These are phyloP conservation scores for Agriopis marginaria DNA, from an alignment of 2,888 invertebrate genomes.

Conservation along the genomic window DNA sequence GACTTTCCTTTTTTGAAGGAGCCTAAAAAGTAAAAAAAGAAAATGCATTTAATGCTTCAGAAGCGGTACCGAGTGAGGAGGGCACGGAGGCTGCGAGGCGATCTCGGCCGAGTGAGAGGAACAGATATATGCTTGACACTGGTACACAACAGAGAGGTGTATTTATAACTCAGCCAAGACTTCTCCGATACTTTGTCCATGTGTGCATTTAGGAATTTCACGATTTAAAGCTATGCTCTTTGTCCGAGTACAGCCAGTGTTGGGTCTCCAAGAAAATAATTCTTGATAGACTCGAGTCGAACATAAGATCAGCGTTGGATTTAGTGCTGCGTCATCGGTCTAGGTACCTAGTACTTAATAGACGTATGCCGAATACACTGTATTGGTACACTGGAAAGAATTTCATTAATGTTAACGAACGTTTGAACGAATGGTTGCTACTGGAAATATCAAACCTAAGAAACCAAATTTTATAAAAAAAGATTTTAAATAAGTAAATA, in stretches of 20 bases:
- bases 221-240: slow-evolving; percentile 48
- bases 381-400: background rate
- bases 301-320: background rate
- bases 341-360: background rate
- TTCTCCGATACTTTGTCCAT: slow-evolving; percentile 43
- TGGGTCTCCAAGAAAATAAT: slow-evolving; percentile 31
- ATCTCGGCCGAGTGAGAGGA: slow-evolving; percentile 58
- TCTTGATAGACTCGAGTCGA: slow-evolving; percentile 8
- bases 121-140: slow-evolving; percentile 50
- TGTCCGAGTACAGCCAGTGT: slow-evolving; percentile 40
- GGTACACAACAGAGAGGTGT: slow-evolving; percentile 59
- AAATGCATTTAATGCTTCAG: slow-evolving; percentile 59
- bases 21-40: slow-evolving; percentile 59
- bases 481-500: background rate
- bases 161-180: slow-evolving; percentile 52
- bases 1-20: slow-evolving; percentile 51
- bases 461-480: background rate
- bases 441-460: no score
- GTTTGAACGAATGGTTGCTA: no score
- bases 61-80: slow-evolving; percentile 63
- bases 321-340: background rate
- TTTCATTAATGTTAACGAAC: no score
- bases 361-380: background rate
- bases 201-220: slow-evolving; percentile 59
- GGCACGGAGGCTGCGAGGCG: slow-evolving; percentile 63